A percentile compares a stretch with the other conserved stretches of the same genome.
Evolutionary conservation across 2,888 invertebrate species (phyloP).

Genomic region (Heliconius sara): DNA sequence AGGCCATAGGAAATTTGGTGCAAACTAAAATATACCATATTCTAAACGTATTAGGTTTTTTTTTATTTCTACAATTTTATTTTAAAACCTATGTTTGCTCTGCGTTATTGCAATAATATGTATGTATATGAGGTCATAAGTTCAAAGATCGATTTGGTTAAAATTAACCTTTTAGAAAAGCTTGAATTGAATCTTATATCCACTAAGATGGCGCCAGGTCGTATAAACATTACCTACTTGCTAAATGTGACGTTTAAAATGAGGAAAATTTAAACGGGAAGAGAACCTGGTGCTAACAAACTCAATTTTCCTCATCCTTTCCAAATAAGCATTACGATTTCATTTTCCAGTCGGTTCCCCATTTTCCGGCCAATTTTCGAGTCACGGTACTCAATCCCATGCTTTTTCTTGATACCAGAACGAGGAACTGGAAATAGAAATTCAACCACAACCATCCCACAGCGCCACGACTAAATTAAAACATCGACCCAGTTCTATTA

Average conservation of each 20-base stretch:
- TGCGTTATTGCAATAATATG: constrained; percentile 15
- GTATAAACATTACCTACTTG: too few species aligned
- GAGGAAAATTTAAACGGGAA: background rate
- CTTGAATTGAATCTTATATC: background rate
- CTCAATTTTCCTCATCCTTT: too few species aligned
- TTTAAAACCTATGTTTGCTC: constrained; percentile 7
- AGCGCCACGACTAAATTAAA: background rate
- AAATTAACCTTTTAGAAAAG: background rate
- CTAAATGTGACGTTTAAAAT: background rate
- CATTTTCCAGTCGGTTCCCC: too few species aligned
- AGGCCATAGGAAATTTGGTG: constrained; percentile 12
- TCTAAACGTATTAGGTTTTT: background rate
- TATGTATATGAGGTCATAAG: background rate
- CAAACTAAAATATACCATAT: constrained; percentile 20
- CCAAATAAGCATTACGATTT: too few species aligned
- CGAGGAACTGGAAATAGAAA: too few species aligned
- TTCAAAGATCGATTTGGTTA: background rate
- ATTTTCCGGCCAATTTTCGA: too few species aligned
- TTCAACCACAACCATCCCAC: background rate
- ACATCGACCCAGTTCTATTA: background rate
- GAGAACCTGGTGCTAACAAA: too few species aligned
- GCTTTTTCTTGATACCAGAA: too few species aligned
- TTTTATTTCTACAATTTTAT: background rate
- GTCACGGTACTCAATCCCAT: too few species aligned
- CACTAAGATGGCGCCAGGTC: too few species aligned